Base-by-base conservation (phyloP, 2,888 invertebrate species). In the Eilema griseolum region DNA sequence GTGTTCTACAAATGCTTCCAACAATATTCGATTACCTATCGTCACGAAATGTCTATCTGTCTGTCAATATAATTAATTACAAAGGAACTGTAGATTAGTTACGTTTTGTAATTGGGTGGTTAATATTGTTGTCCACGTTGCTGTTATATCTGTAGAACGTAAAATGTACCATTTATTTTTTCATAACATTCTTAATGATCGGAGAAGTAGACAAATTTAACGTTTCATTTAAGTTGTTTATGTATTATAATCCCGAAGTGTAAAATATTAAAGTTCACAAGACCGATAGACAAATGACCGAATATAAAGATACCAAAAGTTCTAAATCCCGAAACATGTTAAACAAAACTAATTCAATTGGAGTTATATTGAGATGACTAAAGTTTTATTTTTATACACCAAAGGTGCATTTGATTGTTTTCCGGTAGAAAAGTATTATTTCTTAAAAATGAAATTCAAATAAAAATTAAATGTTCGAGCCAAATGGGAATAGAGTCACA, bases 11-110 rank as follows among this genome's bases (percentile, higher is more conserved):
- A 76, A 74, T 60, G 72, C n/a, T 8, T 52, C 37, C n/a, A 37
- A 64, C 67, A 60, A 28, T 66, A 71, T 71, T 75, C 66, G 56
- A 81, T 80, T 77, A 74, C 66, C 46, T 69, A 61, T 67, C 68
- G 75, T 78, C 81, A 81, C 83, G 83, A 81, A 81, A 78, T 73
- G 69, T 82, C 57, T 28, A n/a, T 41, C 76, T 82, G 67, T 46
- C 59, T 57, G 56, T 75, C 61, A 63, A 52, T 26, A 24, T 75
- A 74, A 76, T 74, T 75, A 74, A 76, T 74, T 76, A 74, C 65
- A 37, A 70, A 41, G 31, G 23, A 57, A 66, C n/a, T n/a, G n/a
- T n/a, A 11, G 24, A 24, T 37, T 20, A 64, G 12, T 52, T 60
- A 14, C 26, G 26, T 62, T 41, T 41, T 73, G 66, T 41, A 73